Evolutionary conservation across 2,888 invertebrate species (phyloP).

Genomic region (Aphidoletes aphidimyza): DNA sequence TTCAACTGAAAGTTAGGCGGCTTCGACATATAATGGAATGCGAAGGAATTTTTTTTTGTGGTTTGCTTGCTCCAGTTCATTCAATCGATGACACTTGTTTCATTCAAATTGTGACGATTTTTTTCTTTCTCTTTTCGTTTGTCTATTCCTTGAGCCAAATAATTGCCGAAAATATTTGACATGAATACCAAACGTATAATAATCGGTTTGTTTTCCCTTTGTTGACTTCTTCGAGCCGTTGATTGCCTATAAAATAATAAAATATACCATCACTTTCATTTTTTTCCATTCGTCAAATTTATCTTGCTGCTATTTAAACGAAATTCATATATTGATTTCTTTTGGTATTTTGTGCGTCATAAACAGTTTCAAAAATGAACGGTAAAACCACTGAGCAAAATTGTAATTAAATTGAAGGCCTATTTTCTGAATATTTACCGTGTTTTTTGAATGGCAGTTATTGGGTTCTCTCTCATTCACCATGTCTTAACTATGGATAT

Average conservation of each 20-base stretch:
- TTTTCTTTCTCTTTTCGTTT: background rate
- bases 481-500: background rate
- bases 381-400: constrained; percentile 3
- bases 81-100: background rate
- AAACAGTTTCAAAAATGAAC: background rate
- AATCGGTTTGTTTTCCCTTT: constrained; percentile 3
- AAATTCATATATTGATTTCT: background rate
- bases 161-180: constrained; percentile 13
- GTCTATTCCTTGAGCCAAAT: background rate
- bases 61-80: background rate
- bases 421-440: background rate
- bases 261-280: background rate
- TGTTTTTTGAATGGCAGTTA: background rate
- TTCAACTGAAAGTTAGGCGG: too few relatives aligned
- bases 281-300: background rate
- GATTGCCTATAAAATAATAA: constrained; percentile 7
- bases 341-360: background rate
- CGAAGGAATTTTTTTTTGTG: too few relatives aligned
- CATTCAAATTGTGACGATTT: background rate
- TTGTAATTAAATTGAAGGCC: constrained; percentile 27
- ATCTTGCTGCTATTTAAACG: background rate
- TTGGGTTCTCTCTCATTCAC: background rate
- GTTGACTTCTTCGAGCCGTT: background rate
- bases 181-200: constrained; percentile 2
- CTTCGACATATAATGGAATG: too few relatives aligned